Percentiles rank a stretch among this genome's conserved stretches.
These are phyloP conservation scores for Tamandua tetradactyla DNA, from an alignment of 2,797 vertebrate species.

Conservation along the genomic window DNA sequence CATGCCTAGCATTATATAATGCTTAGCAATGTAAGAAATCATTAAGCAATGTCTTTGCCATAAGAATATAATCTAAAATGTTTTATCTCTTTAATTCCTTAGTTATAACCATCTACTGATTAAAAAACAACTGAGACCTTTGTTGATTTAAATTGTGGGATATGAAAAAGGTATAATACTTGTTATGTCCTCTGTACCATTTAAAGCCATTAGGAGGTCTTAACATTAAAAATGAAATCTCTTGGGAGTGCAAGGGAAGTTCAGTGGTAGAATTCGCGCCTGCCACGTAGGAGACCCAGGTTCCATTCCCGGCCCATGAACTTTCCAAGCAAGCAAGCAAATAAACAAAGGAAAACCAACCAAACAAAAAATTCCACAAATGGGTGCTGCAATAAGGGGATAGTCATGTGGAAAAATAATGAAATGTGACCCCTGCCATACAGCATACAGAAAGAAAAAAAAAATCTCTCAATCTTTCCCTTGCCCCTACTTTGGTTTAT, in stretches of 20 bases:
- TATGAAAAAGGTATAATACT: neutral
- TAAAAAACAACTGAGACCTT: constrained; percentile 50
- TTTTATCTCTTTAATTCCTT: constrained; percentile 32
- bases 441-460: no score
- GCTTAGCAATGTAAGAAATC: constrained; percentile 9
- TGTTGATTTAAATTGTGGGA: constrained; percentile 44
- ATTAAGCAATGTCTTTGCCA: neutral
- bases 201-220: constrained; percentile 8
- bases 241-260: no score
- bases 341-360: no score
- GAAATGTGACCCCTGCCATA: no score
- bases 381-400: neutral
- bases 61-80: constrained; percentile 28
- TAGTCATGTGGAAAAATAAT: no score
- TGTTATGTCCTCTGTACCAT: neutral
- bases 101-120: constrained; percentile 46
- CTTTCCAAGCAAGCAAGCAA: no score
- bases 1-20: neutral
- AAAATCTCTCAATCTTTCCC: neutral
- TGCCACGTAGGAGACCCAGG: no score
- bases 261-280: no score
- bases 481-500: constrained; percentile 1
- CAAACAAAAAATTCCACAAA: no score
- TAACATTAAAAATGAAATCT: neutral
- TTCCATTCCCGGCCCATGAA: no score